phyloP scores from a whole-genome alignment of 1,140 invertebrate species.

The Drosophila arizonae region DNA sequence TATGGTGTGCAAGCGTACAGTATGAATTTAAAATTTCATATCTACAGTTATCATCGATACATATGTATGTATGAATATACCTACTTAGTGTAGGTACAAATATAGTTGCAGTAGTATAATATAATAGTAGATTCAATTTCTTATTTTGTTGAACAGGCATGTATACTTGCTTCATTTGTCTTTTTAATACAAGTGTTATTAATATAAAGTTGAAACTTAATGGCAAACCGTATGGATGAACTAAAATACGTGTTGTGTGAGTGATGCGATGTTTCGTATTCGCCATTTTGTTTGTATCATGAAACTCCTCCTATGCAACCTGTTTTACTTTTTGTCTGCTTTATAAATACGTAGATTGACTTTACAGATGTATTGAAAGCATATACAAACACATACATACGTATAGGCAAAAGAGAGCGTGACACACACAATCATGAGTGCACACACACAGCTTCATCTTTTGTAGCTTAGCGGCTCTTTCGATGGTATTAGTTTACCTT shows the following conservation, averaged over 20 bases:
- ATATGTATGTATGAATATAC: too few species aligned
- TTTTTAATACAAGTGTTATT: too few species aligned
- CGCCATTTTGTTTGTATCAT: constrained; percentile 31
- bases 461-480: neutral
- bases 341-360: constrained; percentile 22
- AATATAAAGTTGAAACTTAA: too few species aligned
- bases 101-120: too few species aligned
- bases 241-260: neutral
- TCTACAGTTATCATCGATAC: too few species aligned
- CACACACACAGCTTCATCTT: neutral
- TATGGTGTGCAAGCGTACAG: too few species aligned
- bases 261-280: neutral
- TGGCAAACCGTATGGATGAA: neutral
- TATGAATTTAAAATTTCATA: too few species aligned
- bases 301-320: constrained; percentile 42
- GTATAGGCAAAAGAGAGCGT: neutral
- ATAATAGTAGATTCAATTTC: too few species aligned
- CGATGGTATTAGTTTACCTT: neutral
- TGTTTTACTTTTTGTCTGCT: constrained; percentile 19
- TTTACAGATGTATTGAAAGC: constrained; percentile 7
- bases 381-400: constrained; percentile 8
- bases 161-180: too few species aligned
- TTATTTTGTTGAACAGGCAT: too few species aligned
- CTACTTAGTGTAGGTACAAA: too few species aligned
- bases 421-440: neutral